Percentiles rank a stretch among this genome's conserved stretches.
These are phyloP conservation scores for Sialis lutaria DNA, from an alignment of 2,888 invertebrate genomes.

Conservation along the genomic window DNA sequence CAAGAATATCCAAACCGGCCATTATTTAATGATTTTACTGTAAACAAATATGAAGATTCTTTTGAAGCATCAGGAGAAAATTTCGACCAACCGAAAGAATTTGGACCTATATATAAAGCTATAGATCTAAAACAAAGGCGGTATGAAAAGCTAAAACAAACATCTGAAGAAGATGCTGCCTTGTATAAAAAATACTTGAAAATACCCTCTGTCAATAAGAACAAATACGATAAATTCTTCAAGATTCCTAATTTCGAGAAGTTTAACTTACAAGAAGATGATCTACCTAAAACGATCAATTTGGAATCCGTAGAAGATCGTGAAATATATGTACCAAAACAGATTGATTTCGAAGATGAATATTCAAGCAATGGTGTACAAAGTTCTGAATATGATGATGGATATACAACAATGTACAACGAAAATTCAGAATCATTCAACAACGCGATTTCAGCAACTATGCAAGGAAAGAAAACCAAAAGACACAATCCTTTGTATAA, in stretches of 20 bases:
- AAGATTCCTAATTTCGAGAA: conserved; percentile 4
- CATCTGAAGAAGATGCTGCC: conserved; percentile 1
- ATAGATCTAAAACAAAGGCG: conserved; percentile 5
- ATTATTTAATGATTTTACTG: background rate
- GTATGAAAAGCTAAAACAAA: conserved; percentile 3
- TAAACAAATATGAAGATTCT: too few relatives aligned
- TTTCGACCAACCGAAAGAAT: background rate
- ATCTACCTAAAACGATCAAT: background rate
- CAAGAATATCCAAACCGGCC: background rate
- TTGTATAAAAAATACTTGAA: conserved; percentile 5
- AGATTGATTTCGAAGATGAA: background rate
- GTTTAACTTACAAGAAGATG: background rate
- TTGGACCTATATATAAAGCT: conserved; percentile 3
- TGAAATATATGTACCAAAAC: conserved; percentile 1
- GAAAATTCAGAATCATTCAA: background rate
- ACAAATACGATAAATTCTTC: conserved; percentile 5
- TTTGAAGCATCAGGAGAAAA: background rate
- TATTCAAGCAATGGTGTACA: background rate
- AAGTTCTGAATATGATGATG: background rate
- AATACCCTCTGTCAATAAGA: background rate
- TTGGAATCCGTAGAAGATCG: background rate
- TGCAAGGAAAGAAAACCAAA: background rate
- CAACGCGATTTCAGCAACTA: background rate
- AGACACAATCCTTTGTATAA: background rate
- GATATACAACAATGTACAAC: too few relatives aligned